These are phyloP conservation scores for Drosophila ochracea DNA, from an alignment of 2,888 invertebrate species.

Conservation along the genomic window DNA sequence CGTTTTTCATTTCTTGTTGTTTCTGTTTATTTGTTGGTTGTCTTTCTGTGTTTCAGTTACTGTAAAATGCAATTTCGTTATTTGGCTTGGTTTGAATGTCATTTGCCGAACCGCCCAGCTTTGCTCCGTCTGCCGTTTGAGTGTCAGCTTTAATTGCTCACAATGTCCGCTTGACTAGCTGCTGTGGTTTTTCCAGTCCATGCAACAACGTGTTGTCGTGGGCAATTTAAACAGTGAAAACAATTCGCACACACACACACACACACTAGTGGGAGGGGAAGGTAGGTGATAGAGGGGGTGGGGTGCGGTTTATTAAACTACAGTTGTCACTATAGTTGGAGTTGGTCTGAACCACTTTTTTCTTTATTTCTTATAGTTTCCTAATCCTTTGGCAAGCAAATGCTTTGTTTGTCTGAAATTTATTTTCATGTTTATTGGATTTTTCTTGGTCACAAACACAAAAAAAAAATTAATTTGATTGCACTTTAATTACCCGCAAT, in stretches of 20 bases:
- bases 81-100: slow-evolving; percentile 59
- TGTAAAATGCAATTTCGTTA: slow-evolving; percentile 78
- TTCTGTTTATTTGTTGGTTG: slow-evolving; percentile 13
- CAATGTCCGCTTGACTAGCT: slow-evolving; percentile 27
- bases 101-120: slow-evolving; percentile 8
- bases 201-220: slow-evolving; percentile 41
- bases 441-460: background rate
- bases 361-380: slow-evolving; percentile 4
- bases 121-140: slow-evolving; percentile 7
- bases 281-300: background rate
- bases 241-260: slow-evolving; percentile 28
- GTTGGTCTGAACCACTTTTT: slow-evolving; percentile 1
- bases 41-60: slow-evolving; percentile 12
- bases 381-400: slow-evolving; percentile 1
- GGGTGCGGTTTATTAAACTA: background rate
- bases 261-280: background rate
- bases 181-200: slow-evolving; percentile 72
- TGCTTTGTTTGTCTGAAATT: background rate
- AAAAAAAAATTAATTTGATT: background rate
- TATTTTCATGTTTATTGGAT: background rate
- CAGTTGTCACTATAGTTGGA: background rate
- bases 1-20: slow-evolving; percentile 27
- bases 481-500: slow-evolving; percentile 20
- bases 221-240: slow-evolving; percentile 69
- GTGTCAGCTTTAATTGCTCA: slow-evolving; percentile 67